Base-by-base conservation (phyloP, 1,140 invertebrate genomes). In the Philopotamus ludificatus region DNA sequence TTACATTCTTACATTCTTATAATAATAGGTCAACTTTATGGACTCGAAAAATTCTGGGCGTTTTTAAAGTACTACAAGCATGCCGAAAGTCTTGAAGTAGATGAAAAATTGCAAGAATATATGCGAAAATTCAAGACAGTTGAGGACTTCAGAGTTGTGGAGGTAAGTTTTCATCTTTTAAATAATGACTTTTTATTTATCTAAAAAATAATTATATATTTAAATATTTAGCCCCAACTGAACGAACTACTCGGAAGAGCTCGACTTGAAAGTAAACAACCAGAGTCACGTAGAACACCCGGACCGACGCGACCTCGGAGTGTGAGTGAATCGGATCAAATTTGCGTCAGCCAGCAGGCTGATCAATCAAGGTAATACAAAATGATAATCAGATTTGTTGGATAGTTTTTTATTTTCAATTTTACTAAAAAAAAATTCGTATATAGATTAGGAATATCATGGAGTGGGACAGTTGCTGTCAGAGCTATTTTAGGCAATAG, bases 41-140 rank as follows among this genome's bases (percentile, higher is more conserved):
- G 97, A 41, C 80, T 99, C 47, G 97, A 99, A 80, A 99, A 99
- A 77, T 99, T 99, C 79, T 98, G 96, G 94, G 95, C 96, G 42
- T 99, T 98, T 82, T 80, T 97, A 3, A 98, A 98, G 78, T 95
- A 94, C 81, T 95, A 93, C 78, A 94, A 91, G 75, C 86, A 91
- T 70, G 85, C 88, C 15, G 81, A 79, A 22, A 86, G 88, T 59
- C 81, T 98, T 21, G 86, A 91, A 61, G 89, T 98, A 18, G 87
- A 94, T 71, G 81, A 89, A 3, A 87, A 88, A 72, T 79, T 99
- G 41, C 83, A 87, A 64, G 88, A 88, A 49, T 89, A 90, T 76
- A 78, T 99, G 41, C 85, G 86, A 25, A 93, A 92, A 73, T 99
- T 95, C 77, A 95, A 97, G 75, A 94, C 85, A 63, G 90, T 98